Base-by-base conservation (phyloP, 1,140 invertebrate genomes). In the Saxidomus purpurata region DNA sequence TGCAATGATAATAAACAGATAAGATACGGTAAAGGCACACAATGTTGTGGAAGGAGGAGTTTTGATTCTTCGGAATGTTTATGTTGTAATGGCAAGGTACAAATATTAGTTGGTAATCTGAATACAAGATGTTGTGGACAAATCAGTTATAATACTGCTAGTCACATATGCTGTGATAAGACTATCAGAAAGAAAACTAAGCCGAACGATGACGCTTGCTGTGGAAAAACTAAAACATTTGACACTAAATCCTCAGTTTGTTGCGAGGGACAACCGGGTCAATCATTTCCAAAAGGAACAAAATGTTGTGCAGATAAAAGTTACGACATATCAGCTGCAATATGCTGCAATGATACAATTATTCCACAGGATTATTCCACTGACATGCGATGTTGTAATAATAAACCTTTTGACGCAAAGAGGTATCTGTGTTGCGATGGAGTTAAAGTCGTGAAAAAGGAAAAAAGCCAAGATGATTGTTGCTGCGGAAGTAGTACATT, bases 61-160 rank as follows among this genome's bases (percentile, higher is more conserved):
- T 89, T 76, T 63, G 80, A 89, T 47, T 67, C 87, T 31, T 63
- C 76, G 19, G 19, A 31, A 17, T 22, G 84, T 25, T n/a, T 89
- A 8, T 89, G 87, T 36, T 89, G 87, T 55, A 80, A 89, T 22
- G 87, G 84, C 38, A 76, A 61, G 0, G 49, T 80, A 22, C 49
- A 83, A 31, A 49, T 84, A 15, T 19, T 61, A 1, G 84, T 77
- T 28, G 71, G 76, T 4, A 89, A 77, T 11, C 79, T 81, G 17
- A 47, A 88, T 63, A 89, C 87, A 3, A 89, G 83, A 84, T 89
- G 87, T 43, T 89, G 87, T 77, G 69, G 61, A 8, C 25, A 15
- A 25, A 76, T 34, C n/a, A 89, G 87, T 61, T 89, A 43, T 49
- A 77, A 89, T 40, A 79, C 87, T 22, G 87, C 83, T 25, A 40